Conservation (phyloP, 2,888 invertebrate genomes). For the Onchidella celtica region DNA sequence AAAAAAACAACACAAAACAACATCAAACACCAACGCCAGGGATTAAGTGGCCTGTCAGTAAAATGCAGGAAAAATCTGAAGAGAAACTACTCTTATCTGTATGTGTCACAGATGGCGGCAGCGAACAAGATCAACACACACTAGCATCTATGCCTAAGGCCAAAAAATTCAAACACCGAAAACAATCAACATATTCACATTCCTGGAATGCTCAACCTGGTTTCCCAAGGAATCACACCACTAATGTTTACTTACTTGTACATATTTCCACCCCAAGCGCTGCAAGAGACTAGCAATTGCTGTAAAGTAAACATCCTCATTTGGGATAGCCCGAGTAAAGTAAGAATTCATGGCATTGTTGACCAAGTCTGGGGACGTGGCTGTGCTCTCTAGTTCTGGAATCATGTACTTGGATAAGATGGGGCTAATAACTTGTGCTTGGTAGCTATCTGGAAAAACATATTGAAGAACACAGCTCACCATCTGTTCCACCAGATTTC, state of each 20-base stretch:
- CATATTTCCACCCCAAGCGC: slow-evolving; percentile 78
- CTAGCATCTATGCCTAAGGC: too few species aligned
- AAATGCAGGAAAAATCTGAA: too few species aligned
- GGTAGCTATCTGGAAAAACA: slow-evolving; percentile 21
- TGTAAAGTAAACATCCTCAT: slow-evolving; percentile 61
- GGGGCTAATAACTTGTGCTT: slow-evolving; percentile 38
- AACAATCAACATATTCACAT: too few species aligned
- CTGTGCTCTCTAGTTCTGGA: slow-evolving; percentile 80
- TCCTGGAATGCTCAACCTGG: not conserved
- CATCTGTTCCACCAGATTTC: too few species aligned
- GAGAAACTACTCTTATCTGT: too few species aligned
- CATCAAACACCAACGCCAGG: too few species aligned
- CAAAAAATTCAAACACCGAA: too few species aligned
- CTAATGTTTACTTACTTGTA: slow-evolving; percentile 71
- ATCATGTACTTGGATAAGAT: slow-evolving; percentile 82
- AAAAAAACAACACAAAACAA: not conserved
- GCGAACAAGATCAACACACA: too few species aligned
- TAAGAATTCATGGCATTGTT: slow-evolving; percentile 60
- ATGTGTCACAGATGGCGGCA: too few species aligned
- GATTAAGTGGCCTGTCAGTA: too few species aligned
- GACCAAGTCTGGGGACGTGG: slow-evolving; percentile 57
- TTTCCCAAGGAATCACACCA: not conserved
- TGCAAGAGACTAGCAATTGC: slow-evolving; percentile 76
- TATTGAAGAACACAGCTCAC: too few species aligned
- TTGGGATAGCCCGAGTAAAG: slow-evolving; percentile 67